Base-by-base conservation (phyloP, 2,797 vertebrate species). In the Sebastes matsubarae region DNA sequence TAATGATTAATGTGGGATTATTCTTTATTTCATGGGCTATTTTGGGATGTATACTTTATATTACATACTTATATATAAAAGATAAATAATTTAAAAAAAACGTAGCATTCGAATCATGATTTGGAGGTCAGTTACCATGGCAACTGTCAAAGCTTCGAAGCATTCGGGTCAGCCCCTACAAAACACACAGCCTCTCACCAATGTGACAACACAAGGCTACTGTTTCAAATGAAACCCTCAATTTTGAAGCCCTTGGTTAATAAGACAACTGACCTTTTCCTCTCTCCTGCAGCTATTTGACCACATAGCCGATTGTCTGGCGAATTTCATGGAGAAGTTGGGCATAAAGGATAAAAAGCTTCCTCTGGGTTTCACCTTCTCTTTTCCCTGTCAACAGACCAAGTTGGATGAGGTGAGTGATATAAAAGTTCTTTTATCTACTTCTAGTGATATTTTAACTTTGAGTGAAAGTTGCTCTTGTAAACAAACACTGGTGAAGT, bases 281-380 rank as follows among this genome's bases (percentile, higher is more conserved):
- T 76, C 50, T 88, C 4, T 32, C 66, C 6, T 74, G 8, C 83
- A 99, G 98, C 95, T 99, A 18, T 99, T 99, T 7, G 97, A 99
- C 90, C 98, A 99, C 94, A 96, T 99, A 1, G 97, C 96, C 0
- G 97, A 97, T 55, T 99, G 98, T 81, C 89, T 99, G 94, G 97
- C 96, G 61, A 95, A 96, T 89, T 99, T 99, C 94, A 57, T 99
- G 96, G 97, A 98, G 3, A 97, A 97, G 81, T 90, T 97, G 84
- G 94, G 96, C 2, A 99, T 99, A 72, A 99, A 99, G 81, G 94
- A 98, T 55, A 96, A 97, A 94, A 99, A 97, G 77, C 96, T 99
- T 6, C 97, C 98, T 0, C 92, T 99, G 4, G 98, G 98, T 5
- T 99, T 99, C 86, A 99, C 98, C 24, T 99, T 99, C 94, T 99